Evolutionary conservation across 2,797 vertebrate species (phyloP).

Genomic region (Sphaeramia orbicularis): DNA sequence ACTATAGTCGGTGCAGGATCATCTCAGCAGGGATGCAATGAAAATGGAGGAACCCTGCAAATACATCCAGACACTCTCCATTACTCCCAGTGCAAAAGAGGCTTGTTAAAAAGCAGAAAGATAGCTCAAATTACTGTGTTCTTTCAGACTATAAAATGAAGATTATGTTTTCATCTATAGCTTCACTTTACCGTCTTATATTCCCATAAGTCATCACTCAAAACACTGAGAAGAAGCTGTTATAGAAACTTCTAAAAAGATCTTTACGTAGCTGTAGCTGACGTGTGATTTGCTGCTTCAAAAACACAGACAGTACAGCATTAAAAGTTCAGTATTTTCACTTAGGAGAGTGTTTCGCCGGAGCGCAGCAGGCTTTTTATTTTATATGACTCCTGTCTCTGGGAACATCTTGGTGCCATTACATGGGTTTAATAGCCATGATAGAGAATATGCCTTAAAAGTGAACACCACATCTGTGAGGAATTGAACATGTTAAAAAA

Average conservation of each 20-base stretch:
- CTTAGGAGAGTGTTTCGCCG: constrained; percentile 31
- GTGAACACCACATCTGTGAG: constrained; percentile 81
- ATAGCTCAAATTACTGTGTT: constrained; percentile 51
- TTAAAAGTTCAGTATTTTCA: constrained; percentile 20
- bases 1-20: constrained; percentile 28
- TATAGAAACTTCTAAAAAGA: too few relatives aligned
- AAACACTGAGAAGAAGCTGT: too few relatives aligned
- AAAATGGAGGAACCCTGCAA: constrained; percentile 49
- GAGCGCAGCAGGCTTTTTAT: constrained; percentile 51
- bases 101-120: constrained; percentile 72
- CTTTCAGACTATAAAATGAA: constrained; percentile 37
- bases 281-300: constrained; percentile 45
- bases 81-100: constrained; percentile 51
- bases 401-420: constrained; percentile 82
- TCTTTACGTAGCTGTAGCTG: constrained; percentile 38
- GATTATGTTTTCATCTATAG: constrained; percentile 39
- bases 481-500: constrained; percentile 77
- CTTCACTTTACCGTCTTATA: constrained; percentile 15
- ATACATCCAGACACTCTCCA: constrained; percentile 53
- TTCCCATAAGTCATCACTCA: constrained; percentile 43
- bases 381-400: constrained; percentile 62
- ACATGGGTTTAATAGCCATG: constrained; percentile 77
- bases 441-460: constrained; percentile 84
- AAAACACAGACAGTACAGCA: constrained; percentile 29
- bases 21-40: constrained; percentile 59